These are phyloP conservation scores for Lampris incognitus DNA, from an alignment of 2,113 vertebrate genomes.

Conservation along the genomic window DNA sequence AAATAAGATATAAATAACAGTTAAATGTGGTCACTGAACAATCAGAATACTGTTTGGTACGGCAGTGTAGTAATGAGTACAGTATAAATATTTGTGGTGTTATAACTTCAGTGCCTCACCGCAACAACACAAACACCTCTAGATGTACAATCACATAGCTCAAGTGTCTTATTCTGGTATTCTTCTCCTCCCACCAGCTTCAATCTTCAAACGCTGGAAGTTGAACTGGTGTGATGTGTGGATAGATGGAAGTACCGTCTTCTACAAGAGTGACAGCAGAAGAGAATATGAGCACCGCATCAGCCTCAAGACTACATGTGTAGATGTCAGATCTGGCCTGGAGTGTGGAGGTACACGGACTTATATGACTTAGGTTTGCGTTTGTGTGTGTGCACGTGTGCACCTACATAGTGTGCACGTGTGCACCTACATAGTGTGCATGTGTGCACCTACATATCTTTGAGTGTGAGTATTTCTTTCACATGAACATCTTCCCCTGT, in stretches of 20 bases:
- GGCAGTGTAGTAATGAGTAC: too few relatives aligned
- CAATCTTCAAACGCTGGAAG: slow-evolving; percentile 93
- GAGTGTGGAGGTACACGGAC: slow-evolving; percentile 88
- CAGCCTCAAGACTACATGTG: slow-evolving; percentile 84
- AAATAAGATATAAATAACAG: too few relatives aligned
- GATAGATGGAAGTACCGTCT: slow-evolving; percentile 91
- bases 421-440: background rate
- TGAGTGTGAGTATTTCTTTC: too few relatives aligned
- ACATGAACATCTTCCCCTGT: background rate
- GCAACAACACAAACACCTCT: too few relatives aligned
- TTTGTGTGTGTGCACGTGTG: background rate
- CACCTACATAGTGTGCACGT: too few relatives aligned
- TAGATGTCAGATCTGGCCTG: slow-evolving; percentile 85
- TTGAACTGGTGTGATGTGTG: slow-evolving; percentile 96
- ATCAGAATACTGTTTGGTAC: too few relatives aligned
- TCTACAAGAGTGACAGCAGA: slow-evolving; percentile 88
- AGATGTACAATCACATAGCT: too few relatives aligned
- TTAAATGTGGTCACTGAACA: too few relatives aligned
- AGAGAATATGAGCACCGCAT: slow-evolving; percentile 87
- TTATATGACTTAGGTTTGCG: background rate
- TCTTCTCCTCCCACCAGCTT: slow-evolving; percentile 72
- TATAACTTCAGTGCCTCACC: too few relatives aligned
- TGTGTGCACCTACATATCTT: background rate
- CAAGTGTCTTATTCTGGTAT: slow-evolving; percentile 20
- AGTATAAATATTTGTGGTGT: too few relatives aligned